A percentile compares a stretch with the other conserved stretches of the same genome.
These are phyloP conservation scores for Malthinus flaveolus DNA, from an alignment of 2,888 invertebrate species.

Conservation along the genomic window DNA sequence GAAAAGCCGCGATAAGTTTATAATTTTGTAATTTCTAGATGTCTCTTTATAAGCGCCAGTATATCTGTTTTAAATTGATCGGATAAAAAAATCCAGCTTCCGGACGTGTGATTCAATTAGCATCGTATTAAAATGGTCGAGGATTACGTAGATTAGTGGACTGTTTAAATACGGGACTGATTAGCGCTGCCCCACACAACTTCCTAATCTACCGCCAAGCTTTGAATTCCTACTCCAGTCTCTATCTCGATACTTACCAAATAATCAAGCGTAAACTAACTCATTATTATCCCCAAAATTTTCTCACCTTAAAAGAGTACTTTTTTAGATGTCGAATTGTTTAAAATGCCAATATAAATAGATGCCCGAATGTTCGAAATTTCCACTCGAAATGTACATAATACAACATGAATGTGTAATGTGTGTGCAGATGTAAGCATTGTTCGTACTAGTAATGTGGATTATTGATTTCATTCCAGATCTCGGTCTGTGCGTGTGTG, in stretches of 20 bases:
- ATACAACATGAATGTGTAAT: slow-evolving; percentile 44
- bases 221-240: slow-evolving; percentile 22
- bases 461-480: slow-evolving; percentile 41
- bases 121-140: slow-evolving; percentile 33
- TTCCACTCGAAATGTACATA: no score
- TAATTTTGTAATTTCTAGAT: no score
- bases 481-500: slow-evolving; percentile 38
- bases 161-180: slow-evolving; percentile 39
- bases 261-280: slow-evolving; percentile 16
- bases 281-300: no score
- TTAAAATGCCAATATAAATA: slow-evolving; percentile 1
- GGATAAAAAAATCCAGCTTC: no score
- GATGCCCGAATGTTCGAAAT: no score
- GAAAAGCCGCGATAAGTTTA: no score
- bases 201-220: slow-evolving; percentile 33
- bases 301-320: not conserved
- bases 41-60: no score
- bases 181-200: slow-evolving; percentile 34
- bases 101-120: slow-evolving; percentile 28
- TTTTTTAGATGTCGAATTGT: slow-evolving; percentile 1
- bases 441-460: slow-evolving; percentile 44
- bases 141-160: slow-evolving; percentile 38
- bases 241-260: slow-evolving; percentile 20
- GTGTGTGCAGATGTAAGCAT: slow-evolving; percentile 48
- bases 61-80: no score